Base-by-base conservation (phyloP, 2,797 vertebrate genomes). In the Gallirallus australis region DNA sequence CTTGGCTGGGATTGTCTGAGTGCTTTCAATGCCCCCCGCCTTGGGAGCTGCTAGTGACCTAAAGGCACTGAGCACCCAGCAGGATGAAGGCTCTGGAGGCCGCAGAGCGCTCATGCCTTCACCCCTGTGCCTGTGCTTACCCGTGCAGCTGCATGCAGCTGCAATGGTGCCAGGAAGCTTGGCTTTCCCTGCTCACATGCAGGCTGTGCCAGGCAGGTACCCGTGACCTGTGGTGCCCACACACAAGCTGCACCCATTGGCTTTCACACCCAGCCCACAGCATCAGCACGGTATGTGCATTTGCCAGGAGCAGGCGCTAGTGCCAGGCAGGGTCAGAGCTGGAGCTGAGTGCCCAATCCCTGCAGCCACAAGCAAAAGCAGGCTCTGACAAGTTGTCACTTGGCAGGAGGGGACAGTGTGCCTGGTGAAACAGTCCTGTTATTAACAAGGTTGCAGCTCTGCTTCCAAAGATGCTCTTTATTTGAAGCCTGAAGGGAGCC, bases 281-380 rank as follows among this genome's bases (percentile, higher is more conserved):
- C 14, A n/a, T 40, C 70, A 78, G 48, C 4, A 0, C n/a, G 31
- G 35, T 60, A 53, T 64, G 64, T 30, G 21, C 13, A 9, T 69
- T 42, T 50, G n/a, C 1, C 0, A n/a, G 82, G 35, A 76, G 63
- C 30, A 45, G 18, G 13, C 25, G 17, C 35, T 21, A 4, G 50
- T 10, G 19, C 25, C 0, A 0, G 9, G 30, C 1, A 0, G 69
- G 31, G 39, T 47, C 60, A 15, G 30, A 53, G 28, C 12, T 70
- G 60, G 9, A 76, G 45, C 73, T 75, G 83, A 28, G 65, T 1
- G 0, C 63, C 21, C 47, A 50, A 54, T 68, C 54, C 31, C 68
- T 11, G 2, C 0, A 61, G 39, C 57, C 6, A 0, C 45, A 19
- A 64, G 69, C 0, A 0, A 59, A 77, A 90, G 35, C 0, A 0